A percentile compares a stretch with the other conserved stretches of the same genome.
Evolutionary conservation across 2,113 vertebrate species (phyloP).

Genomic region (Leptodactylus fuscus): DNA sequence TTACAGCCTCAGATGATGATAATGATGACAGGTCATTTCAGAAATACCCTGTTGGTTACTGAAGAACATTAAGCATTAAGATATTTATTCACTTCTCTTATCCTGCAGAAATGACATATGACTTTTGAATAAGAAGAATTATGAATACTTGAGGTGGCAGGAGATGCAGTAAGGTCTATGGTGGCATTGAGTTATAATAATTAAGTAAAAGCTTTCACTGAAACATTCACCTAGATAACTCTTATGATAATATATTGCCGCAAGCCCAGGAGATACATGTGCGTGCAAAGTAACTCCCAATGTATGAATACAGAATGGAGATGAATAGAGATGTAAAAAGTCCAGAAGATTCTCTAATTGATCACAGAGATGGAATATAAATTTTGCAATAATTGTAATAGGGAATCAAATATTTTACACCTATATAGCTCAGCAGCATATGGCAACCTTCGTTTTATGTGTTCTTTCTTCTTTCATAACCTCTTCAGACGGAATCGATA

Average conservation of each 20-base stretch:
- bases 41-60: too few relatives aligned
- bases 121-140: background rate
- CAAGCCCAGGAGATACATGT: background rate
- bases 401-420: background rate
- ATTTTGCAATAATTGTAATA: background rate
- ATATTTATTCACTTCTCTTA: background rate
- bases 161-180: background rate
- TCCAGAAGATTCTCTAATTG: background rate
- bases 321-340: background rate
- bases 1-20: too few relatives aligned
- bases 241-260: background rate
- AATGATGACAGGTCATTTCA: too few relatives aligned
- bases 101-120: background rate
- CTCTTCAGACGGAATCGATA: constrained; percentile 1
- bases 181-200: background rate
- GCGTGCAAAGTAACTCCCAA: background rate
- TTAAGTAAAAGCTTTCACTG: background rate
- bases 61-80: too few relatives aligned
- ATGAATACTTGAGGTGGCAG: background rate
- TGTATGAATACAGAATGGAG: background rate
- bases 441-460: constrained; percentile 11
- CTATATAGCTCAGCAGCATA: background rate
- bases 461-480: background rate
- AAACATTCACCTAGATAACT: background rate
- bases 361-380: background rate